Percentiles rank a stretch among this genome's conserved stretches.
Conservation (phyloP, 1,140 invertebrate species). For the Monomorium pharaonis region DNA sequence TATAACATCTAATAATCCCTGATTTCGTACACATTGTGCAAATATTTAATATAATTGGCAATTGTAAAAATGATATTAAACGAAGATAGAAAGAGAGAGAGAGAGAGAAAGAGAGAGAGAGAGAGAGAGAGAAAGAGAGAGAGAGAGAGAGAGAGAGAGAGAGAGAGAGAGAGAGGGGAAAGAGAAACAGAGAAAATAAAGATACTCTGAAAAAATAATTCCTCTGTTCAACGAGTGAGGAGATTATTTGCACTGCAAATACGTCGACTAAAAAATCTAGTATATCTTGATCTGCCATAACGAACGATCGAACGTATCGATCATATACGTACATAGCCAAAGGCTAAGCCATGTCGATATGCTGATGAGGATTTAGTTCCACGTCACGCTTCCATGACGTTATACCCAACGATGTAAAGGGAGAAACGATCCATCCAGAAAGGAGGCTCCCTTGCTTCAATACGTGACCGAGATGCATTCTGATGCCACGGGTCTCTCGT, state of each 20-base stretch:
- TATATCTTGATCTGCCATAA: not conserved
- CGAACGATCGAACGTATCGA: slow-evolving; percentile 28
- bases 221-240: not conserved
- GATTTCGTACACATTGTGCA: not conserved
- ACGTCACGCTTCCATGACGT: slow-evolving; percentile 64
- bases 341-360: slow-evolving; percentile 65
- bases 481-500: not conserved
- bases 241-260: not conserved
- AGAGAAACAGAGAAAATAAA: not conserved
- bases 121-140: too few species aligned
- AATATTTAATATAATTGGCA: not conserved
- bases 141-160: too few species aligned
- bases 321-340: not conserved
- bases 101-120: too few species aligned
- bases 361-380: slow-evolving; percentile 76
- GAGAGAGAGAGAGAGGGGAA: too few species aligned
- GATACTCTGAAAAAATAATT: not conserved
- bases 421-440: slow-evolving; percentile 44
- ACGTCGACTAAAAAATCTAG: not conserved
- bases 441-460: slow-evolving; percentile 3
- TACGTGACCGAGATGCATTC: slow-evolving; percentile 19
- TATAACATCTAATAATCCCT: not conserved
- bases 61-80: not conserved
- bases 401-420: slow-evolving; percentile 40
- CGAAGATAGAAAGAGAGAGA: not conserved